Base-by-base conservation (phyloP, 2,888 invertebrate species). In the Autographa pulchrina region DNA sequence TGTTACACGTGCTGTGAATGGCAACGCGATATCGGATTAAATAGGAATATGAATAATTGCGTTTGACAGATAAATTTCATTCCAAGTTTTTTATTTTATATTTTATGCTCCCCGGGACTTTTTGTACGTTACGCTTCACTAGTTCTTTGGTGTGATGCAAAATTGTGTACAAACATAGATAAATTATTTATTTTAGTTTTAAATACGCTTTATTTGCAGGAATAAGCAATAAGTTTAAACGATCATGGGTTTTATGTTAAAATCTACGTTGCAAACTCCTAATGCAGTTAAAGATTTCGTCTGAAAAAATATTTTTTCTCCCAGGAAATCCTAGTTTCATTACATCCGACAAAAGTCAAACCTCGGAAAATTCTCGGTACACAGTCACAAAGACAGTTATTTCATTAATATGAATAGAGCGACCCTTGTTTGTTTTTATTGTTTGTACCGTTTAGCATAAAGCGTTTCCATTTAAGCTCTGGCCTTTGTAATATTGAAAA, bases 401-500 rank as follows among this genome's bases (percentile, higher is more conserved):
- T 48, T n/a, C 48, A 48, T 48, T 48, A 48, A 48, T 48, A 48
- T 48, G 48, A 48, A 48, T 48, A 48, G 48, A n/a, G n/a, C 48
- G 48, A n/a, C n/a, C 48, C 48, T 67, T 25, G 13, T 63, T 60
- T 63, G 38, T 69, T 52, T 11, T 3, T 7, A 62, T 54, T 59
- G 60, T 25, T 54, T 52, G 18, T 38, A 41, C 14, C 13, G 38
- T 20, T 68, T 74, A 64, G 38, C 48, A 61, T 64, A 66, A 64
- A 76, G 11, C 11, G 48, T 77, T 70, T 66, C 48, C 68, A 70
- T 77, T 70, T 69, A 35, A 70, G 70, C 70, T 38, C 38, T 14
- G 18, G n/a, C n/a, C 56, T 78, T 78, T 69, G 64, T 78, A 64
- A 81, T 77, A 66, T 78, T 70, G 56, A 78, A 70, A 61, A 62